Base-by-base conservation (phyloP, 2,797 vertebrate species). In the Phylloscopus collybita region DNA sequence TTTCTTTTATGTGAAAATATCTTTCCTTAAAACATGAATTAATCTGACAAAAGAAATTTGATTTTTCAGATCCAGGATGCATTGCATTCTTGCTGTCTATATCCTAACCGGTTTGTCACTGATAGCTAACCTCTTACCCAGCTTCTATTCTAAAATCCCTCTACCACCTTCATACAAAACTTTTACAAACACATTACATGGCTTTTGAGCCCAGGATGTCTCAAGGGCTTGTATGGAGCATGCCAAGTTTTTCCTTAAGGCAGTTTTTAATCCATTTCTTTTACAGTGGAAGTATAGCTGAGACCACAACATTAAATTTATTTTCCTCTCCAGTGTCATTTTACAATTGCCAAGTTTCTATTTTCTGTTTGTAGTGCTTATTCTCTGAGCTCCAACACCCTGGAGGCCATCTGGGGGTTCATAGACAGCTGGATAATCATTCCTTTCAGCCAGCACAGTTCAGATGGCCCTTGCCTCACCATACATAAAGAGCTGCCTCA, bases 181-280 rank as follows among this genome's bases (percentile, higher is more conserved):
- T n/a, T 67, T 67, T 67, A 62, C 4, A 6, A 72, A 65, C 11
- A 27, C 2, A 4, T 73, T 74, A 57, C 18, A 19, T 4, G 34
- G 23, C 23, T 80, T 87, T 85, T 90, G 50, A 94, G 69, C n/a
- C 32, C 34, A 38, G 34, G 25, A 61, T 4, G 0, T 51, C 71
- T 80, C 64, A 57, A 51, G 23, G 6, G 40, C 59, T 80, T n/a
- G 14, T 38, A 79, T 18, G 22, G 23, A 81, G 32, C 19, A 50
- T 17, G 13, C 15, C 47, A 65, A 69, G 38, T 44, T 93, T 93
- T 91, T 14, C 49, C 66, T 56, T 64, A 72, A 89, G 36, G 30
- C 25, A 38, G 45, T 71, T 94, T 85, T 86, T 75, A 75, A 92
- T 84, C 38, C 6, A 15, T 75, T 71, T 88, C 10, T 84, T 92